These are phyloP conservation scores for Anguilla rostrata DNA, from an alignment of 2,113 vertebrate genomes.

Conservation along the genomic window DNA sequence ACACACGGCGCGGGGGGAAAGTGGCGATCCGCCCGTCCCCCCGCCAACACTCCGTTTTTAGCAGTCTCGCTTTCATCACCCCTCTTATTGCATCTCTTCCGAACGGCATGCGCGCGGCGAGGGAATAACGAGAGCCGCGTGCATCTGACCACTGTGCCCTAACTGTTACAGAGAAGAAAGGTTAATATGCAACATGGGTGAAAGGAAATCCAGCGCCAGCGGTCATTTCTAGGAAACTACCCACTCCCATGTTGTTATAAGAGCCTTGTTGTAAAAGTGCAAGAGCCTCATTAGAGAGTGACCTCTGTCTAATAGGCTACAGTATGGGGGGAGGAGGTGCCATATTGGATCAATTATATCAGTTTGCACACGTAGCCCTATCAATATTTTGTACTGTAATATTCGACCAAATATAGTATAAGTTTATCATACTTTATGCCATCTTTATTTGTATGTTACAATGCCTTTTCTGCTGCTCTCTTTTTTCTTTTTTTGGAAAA, in stretches of 20 bases:
- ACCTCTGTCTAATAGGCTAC: too few species aligned
- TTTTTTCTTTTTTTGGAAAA: too few species aligned
- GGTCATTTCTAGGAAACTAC: not conserved
- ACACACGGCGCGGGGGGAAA: not conserved
- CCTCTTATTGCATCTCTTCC: slow-evolving; percentile 15
- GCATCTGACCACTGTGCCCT: not conserved
- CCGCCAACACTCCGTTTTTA: not conserved
- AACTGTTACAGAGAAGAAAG: not conserved
- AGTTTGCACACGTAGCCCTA: too few species aligned
- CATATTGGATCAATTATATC: too few species aligned
- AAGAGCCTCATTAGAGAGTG: not conserved
- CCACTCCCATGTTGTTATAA: not conserved
- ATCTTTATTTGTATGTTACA: too few species aligned
- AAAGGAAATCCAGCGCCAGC: not conserved
- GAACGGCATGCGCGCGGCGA: not conserved
- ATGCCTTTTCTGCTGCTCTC: too few species aligned
- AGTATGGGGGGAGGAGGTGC: not conserved
- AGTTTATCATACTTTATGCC: too few species aligned
- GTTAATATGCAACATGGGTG: not conserved
- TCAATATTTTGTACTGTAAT: too few species aligned
- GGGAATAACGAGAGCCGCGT: not conserved
- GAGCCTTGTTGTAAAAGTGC: too few species aligned
- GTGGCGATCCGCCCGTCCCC: not conserved
- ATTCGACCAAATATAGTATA: too few species aligned
- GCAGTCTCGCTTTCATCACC: not conserved